Percentiles rank a stretch among this genome's conserved stretches.
Evolutionary conservation across 1,140 invertebrate species (phyloP).

Genomic region (Cotesia chilonis): DNA sequence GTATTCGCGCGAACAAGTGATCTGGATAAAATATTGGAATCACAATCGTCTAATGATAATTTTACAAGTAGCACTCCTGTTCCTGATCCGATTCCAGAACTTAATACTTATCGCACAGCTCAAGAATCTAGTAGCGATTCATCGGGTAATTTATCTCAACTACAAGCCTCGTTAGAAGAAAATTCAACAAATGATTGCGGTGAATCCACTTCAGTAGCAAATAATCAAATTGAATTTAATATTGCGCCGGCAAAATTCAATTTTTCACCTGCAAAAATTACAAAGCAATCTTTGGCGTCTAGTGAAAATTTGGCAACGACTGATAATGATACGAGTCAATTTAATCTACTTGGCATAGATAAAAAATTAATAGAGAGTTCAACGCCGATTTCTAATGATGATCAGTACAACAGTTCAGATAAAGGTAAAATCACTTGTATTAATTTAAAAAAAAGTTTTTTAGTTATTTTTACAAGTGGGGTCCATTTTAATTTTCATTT

Average conservation of each 20-base stretch:
- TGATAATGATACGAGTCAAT: not conserved
- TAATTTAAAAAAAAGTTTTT: not conserved
- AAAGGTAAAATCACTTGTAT: conserved; percentile 1
- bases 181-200: not conserved
- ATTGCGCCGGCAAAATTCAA: conserved; percentile 17
- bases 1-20: conserved; percentile 12
- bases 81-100: not conserved
- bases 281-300: not conserved
- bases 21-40: not conserved
- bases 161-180: conserved; percentile 4
- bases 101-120: not conserved
- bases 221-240: not conserved
- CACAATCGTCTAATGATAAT: not conserved
- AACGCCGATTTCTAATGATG: not conserved
- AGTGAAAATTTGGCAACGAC: too few species aligned
- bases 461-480: too few species aligned
- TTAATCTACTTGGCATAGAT: not conserved
- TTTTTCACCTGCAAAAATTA: not conserved
- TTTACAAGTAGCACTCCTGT: conserved; percentile 13
- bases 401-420: not conserved
- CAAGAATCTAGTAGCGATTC: conserved; percentile 5
- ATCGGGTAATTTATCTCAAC: not conserved
- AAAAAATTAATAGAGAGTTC: conserved; percentile 5
- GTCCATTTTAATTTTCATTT: too few species aligned
- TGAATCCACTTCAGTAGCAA: not conserved